Evolutionary conservation across 2,797 vertebrate species (phyloP).

Genomic region (Tinamus major): DNA sequence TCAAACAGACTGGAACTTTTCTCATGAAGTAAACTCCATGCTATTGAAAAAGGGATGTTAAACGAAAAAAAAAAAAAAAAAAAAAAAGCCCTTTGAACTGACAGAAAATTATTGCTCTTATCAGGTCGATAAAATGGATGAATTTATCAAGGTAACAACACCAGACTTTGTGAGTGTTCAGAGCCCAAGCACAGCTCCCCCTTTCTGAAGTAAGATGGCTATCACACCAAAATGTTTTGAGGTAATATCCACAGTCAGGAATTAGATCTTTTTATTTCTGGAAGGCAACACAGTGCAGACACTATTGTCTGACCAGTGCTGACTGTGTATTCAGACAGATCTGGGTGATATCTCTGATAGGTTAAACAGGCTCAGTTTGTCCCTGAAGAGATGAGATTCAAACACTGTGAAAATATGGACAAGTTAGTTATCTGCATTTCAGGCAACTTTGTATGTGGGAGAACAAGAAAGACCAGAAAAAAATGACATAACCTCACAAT

Average conservation of each 20-base stretch:
- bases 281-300: neutral
- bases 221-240: neutral
- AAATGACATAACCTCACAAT: neutral
- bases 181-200: neutral
- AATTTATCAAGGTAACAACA: slow-evolving; percentile 24
- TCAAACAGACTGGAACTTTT: neutral
- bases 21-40: neutral
- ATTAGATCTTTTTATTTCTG: neutral
- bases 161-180: neutral
- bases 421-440: neutral
- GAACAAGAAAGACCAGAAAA: neutral
- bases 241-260: neutral
- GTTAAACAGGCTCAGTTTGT: neutral
- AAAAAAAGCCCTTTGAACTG: neutral
- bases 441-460: neutral
- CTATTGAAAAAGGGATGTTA: neutral
- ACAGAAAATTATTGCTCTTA: neutral
- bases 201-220: neutral
- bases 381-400: neutral
- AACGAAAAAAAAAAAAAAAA: neutral
- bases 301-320: neutral
- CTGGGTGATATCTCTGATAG: neutral
- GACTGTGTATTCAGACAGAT: neutral
- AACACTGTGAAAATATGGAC: neutral
- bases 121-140: neutral